Evolutionary conservation across 2,888 invertebrate species (phyloP), one percentile per base, ranked within the genome.

Genomic region (Asteroscopus sphinx): DNA sequence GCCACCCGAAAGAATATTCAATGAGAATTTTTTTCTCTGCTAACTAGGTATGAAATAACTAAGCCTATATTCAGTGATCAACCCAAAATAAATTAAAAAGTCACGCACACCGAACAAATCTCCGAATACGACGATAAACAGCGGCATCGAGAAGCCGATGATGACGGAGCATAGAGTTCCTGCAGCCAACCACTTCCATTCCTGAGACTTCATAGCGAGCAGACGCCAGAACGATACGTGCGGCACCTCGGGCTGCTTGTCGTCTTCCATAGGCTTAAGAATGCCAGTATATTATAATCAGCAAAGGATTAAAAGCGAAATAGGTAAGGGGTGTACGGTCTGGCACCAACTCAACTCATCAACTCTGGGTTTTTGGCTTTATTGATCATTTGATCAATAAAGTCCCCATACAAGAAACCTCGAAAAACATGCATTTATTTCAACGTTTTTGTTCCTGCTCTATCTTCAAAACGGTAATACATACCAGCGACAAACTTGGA

Each of bases 51-150:
- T 6, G 6, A 4, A 2, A 2, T 21, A 21, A 21, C 21, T 21
- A 3, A 1, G 21, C 21, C 21, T 4, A 21, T 21, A 4, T 21
- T 21, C 4, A 21, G 4, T 9, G 28, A 8, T 28, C 28, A n/a
- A n/a, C n/a, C n/a, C n/a, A 8, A 5, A 28, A 11, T 28, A 28
- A 12, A 32, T 21, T 39, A 44, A 55, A 52, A 59, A 57, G 13
- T 41, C 49, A 85, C 92, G 88, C 86, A 95, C 95, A 56, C 95
- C 95, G 41, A 96, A 83, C 69, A 96, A 95, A 76, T 96, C 95
- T 59, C 97, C 97, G 77, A 96, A 96, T 3, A 96, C 85, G 16
- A 97, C 84, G 0, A 96, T 95, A 83, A 96, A 97, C 7, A 96
- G 70, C 0, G 97, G 97, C 95, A 96, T 96, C 6, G 96, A 95